Evolutionary conservation across 2,113 vertebrate genomes (phyloP).

Genomic region (Mohoua ochrocephala): DNA sequence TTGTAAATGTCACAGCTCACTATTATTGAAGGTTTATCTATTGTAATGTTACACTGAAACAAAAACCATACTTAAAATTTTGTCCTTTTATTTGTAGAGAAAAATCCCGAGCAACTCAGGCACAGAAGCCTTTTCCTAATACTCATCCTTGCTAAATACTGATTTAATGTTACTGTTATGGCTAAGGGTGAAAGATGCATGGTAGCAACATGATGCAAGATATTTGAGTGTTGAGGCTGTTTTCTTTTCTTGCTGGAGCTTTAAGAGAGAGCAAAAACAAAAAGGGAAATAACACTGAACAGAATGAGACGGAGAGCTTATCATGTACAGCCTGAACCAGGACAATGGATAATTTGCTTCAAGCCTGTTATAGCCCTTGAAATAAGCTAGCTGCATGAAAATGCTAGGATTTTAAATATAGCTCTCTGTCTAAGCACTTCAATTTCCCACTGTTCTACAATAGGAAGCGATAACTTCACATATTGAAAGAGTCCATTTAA

Average conservation of each 20-base stretch:
- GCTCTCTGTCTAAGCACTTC: not conserved
- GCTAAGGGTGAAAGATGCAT: not conserved
- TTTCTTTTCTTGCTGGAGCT: not conserved
- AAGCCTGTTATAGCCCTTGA: not conserved
- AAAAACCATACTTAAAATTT: not conserved
- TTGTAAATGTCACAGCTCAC: slow-evolving; percentile 25
- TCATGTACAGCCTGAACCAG: not conserved
- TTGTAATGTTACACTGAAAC: not conserved
- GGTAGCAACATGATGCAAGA: not conserved
- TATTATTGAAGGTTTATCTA: slow-evolving; percentile 5
- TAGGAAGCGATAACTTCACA: not conserved
- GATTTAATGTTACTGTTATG: not conserved
- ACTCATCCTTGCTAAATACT: not conserved
- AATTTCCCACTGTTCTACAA: not conserved
- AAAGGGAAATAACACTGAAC: not conserved
- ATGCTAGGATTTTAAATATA: not conserved
- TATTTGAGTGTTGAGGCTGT: not conserved
- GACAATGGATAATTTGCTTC: not conserved
- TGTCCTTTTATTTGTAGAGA: not conserved
- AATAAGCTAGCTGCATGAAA: not conserved
- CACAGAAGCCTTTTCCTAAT: not conserved
- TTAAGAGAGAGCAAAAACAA: not conserved
- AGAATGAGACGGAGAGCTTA: not conserved
- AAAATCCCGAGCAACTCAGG: not conserved
- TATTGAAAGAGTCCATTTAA: not conserved